Conservation (phyloP, 2,113 vertebrate species). For the Scytalopus superciliaris region DNA sequence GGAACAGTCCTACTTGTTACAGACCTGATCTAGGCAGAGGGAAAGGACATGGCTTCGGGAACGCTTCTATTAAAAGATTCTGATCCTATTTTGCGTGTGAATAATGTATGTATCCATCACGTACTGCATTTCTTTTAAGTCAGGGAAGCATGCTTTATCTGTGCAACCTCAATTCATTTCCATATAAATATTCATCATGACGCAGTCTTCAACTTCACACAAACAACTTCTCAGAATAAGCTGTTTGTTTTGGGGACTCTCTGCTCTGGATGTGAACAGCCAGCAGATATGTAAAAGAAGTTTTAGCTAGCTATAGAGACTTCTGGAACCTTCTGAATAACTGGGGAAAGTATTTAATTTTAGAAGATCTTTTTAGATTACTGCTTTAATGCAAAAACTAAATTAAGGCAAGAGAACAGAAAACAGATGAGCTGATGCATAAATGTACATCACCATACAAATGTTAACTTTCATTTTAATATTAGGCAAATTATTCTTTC, state of each 20-base stretch:
- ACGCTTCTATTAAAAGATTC: constrained; percentile 23
- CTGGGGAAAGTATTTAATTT: neutral
- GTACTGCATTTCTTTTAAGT: constrained; percentile 20
- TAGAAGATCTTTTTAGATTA: neutral
- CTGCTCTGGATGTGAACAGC: constrained; percentile 1
- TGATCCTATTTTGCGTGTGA: constrained; percentile 4
- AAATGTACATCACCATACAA: neutral
- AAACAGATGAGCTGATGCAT: neutral
- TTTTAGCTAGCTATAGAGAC: neutral
- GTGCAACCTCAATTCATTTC: constrained; percentile 52
- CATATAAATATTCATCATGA: constrained; percentile 56
- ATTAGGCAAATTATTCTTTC: neutral
- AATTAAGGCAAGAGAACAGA: neutral
- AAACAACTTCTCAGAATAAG: constrained; percentile 44
- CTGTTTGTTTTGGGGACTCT: constrained; percentile 25
- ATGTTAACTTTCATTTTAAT: neutral
- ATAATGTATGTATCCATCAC: constrained; percentile 26
- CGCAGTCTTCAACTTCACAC: constrained; percentile 25
- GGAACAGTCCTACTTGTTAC: neutral
- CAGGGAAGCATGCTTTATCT: constrained; percentile 30
- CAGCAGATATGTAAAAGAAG: neutral
- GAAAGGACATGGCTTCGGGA: neutral
- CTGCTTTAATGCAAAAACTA: neutral
- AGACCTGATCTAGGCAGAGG: neutral
- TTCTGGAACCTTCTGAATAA: constrained; percentile 28